Percentiles rank a stretch among this genome's conserved stretches.
These are phyloP conservation scores for Hyposoter dolosus DNA, from an alignment of 2,888 invertebrate species.

Conservation along the genomic window DNA sequence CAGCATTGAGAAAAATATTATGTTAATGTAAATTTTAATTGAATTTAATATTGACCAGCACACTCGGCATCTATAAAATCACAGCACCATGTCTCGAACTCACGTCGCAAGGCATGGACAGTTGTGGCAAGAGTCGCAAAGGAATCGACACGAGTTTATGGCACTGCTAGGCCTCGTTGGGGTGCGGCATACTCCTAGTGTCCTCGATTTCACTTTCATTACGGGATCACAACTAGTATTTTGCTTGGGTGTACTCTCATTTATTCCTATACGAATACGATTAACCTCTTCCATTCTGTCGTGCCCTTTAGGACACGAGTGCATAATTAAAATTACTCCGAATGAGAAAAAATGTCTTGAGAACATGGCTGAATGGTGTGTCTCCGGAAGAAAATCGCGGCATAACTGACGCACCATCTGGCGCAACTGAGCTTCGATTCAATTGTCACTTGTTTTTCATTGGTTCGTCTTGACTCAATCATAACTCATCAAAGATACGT, in stretches of 20 bases:
- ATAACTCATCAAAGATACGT: neutral
- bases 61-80: neutral
- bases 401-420: neutral
- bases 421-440: neutral
- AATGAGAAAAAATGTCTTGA: neutral
- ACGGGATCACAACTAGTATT: conserved; percentile 79
- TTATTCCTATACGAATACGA: conserved; percentile 79
- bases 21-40: neutral
- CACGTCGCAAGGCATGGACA: conserved; percentile 34
- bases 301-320: neutral
- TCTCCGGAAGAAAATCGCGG: neutral
- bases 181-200: conserved; percentile 77
- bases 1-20: neutral
- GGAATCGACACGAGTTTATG: conserved; percentile 40
- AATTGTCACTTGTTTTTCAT: neutral
- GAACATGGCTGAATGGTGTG: neutral
- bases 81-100: neutral
- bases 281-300: conserved; percentile 59
- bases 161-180: conserved; percentile 67
- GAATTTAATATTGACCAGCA: neutral
- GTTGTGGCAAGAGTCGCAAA: conserved; percentile 22
- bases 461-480: neutral
- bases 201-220: conserved; percentile 84
- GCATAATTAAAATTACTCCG: neutral
- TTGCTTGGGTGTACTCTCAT: conserved; percentile 78